phyloP scores from a whole-genome alignment of 2,888 invertebrate genomes.

The Conomelus anceps region DNA sequence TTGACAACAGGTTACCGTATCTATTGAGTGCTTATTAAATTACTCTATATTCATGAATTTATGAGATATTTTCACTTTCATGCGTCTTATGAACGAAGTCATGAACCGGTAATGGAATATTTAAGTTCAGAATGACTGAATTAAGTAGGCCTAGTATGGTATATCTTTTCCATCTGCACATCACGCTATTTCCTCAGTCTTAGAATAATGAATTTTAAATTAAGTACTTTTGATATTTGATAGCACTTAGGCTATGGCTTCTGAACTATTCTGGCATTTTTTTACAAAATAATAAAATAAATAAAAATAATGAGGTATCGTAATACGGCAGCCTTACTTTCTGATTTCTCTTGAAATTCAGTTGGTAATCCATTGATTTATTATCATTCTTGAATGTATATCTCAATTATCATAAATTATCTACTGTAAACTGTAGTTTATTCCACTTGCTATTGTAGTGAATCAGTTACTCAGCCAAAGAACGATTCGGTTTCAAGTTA shows the following conservation, averaged over 20 bases:
- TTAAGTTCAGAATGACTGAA: not conserved
- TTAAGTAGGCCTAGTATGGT: not conserved
- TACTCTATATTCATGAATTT: not conserved
- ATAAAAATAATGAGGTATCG: no score
- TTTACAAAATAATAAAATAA: no score
- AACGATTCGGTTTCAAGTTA: no score
- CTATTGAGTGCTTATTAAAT: not conserved
- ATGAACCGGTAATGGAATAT: not conserved
- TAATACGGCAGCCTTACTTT: no score
- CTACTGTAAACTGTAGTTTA: no score
- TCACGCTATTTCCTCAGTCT: not conserved
- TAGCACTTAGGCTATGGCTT: not conserved
- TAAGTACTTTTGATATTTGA: no score
- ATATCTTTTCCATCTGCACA: not conserved
- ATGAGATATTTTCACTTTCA: not conserved
- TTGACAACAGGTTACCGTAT: not conserved
- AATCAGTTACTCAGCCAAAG: no score
- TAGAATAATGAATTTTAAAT: not conserved
- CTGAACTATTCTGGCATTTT: not conserved
- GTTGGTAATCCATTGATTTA: no score
- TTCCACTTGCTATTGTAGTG: no score
- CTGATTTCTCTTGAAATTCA: no score
- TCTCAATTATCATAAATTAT: no score
- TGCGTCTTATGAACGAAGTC: not conserved
- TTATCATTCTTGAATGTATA: no score